Conservation (phyloP, 2,888 invertebrate genomes). For the Habroteleia sp. region DNA sequence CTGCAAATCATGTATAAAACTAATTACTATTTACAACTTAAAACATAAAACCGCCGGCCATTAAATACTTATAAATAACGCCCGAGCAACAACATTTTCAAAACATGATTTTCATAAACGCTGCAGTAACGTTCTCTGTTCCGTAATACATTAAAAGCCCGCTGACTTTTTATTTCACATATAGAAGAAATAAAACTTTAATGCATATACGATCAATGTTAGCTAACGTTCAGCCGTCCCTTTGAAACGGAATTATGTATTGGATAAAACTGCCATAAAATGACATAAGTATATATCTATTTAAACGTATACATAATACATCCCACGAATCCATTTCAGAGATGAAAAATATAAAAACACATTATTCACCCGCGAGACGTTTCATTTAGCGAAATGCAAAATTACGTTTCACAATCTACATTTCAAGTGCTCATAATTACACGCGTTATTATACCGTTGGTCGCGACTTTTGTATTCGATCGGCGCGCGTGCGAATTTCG, state of each 20-base stretch:
- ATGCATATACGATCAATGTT: conserved; percentile 46
- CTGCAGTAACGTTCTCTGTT: neutral
- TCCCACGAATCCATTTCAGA: conserved; percentile 35
- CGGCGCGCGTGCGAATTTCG: neutral
- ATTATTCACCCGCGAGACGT: conserved; percentile 40
- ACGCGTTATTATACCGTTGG: conserved; percentile 19
- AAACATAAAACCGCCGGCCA: conserved; percentile 16
- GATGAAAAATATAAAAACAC: conserved; percentile 48
- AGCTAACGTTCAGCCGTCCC: conserved; percentile 15
- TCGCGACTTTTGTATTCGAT: conserved; percentile 9
- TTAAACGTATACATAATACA: conserved; percentile 34
- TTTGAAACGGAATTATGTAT: conserved; percentile 42
- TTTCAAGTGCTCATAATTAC: conserved; percentile 42
- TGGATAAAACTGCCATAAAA: conserved; percentile 27
- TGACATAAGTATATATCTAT: conserved; percentile 27
- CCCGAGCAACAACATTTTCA: conserved; percentile 1
- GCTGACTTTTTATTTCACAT: conserved; percentile 33
- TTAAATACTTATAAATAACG: conserved; percentile 35
- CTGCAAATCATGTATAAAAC: conserved; percentile 38
- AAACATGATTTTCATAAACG: conserved; percentile 49
- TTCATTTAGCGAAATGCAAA: conserved; percentile 42
- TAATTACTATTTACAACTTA: conserved; percentile 40
- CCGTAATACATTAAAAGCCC: conserved; percentile 26
- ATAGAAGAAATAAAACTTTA: conserved; percentile 30
- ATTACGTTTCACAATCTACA: conserved; percentile 43